Base-by-base conservation (phyloP, 1,140 invertebrate genomes). In the Triops longicaudatus region DNA sequence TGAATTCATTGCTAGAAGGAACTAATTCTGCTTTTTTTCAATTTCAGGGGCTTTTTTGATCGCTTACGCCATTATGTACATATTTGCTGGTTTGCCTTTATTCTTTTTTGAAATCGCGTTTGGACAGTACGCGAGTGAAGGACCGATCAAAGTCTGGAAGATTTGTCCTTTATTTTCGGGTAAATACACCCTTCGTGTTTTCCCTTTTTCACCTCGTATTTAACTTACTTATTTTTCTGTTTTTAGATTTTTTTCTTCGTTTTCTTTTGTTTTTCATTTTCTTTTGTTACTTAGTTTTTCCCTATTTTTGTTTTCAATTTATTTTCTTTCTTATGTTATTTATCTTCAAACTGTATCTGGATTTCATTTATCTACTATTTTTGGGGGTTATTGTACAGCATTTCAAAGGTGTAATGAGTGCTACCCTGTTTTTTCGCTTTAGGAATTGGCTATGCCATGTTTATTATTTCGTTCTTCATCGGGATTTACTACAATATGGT, bases 21-120 rank as follows among this genome's bases (percentile, higher is more conserved):
- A n/a, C 17, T 63, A 22, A 63, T 14, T 7, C n/a, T 37, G 31
- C 50, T 9, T 63, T 44, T 44, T 5, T n/a, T n/a, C 50, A 1
- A n/a, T 17, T 22, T 0, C 83, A 90, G 90, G 92, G 76, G 92
- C 91, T 22, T 93, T 93, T 84, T 87, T 93, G 12, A 92, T 93
- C 81, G 92, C 92, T 27, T 94, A 93, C 83, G 91, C 89, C 43
- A 85, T 94, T 37, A 95, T 95, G 93, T 87, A 95, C 42, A 86
- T 93, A 78, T 90, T 93, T 80, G 92, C 92, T 26, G 93, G 93
- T 14, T 84, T 95, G 73, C 93, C 93, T 7, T 85, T 95, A 0
- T 95, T 95, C 89, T 95, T 94, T 81, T 94, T 95, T 91, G 93
- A 95, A 81, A 82, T 92, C 11, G 90, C 90, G 0, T 88, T 92